A percentile compares a stretch with the other conserved stretches of the same genome.
Evolutionary conservation across 2,888 invertebrate species (phyloP).

Genomic region (Crioceris asparagi): DNA sequence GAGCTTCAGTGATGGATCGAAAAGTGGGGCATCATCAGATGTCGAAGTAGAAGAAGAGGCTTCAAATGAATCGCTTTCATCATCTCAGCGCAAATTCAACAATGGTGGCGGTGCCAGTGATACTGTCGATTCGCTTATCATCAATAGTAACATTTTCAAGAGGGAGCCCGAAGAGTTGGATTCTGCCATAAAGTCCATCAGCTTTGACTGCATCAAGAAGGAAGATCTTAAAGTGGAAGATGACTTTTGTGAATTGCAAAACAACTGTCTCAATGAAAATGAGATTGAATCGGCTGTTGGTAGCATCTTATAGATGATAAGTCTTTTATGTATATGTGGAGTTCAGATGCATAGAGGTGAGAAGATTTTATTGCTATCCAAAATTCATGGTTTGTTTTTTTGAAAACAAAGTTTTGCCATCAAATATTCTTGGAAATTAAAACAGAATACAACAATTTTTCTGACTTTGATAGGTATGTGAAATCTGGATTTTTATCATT

Average conservation of each 20-base stretch:
- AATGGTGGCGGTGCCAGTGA: slow-evolving; percentile 12
- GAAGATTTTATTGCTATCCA: too few relatives aligned
- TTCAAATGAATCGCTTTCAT: slow-evolving; percentile 14
- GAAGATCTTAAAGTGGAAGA: slow-evolving; percentile 20
- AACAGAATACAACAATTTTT: too few relatives aligned
- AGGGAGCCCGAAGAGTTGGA: slow-evolving; percentile 32
- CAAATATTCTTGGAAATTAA: too few relatives aligned
- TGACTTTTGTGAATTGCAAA: slow-evolving; percentile 27
- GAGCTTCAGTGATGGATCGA: slow-evolving; percentile 12
- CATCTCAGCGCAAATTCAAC: slow-evolving; percentile 14
- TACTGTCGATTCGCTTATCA: slow-evolving; percentile 9
- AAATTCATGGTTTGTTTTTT: too few relatives aligned
- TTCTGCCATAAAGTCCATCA: slow-evolving; percentile 35
- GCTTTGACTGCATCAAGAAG: slow-evolving; percentile 25
- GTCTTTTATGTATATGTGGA: too few relatives aligned
- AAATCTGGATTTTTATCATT: too few relatives aligned
- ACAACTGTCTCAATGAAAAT: slow-evolving; percentile 30
- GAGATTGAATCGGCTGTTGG: slow-evolving; percentile 38
- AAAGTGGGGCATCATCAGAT: slow-evolving; percentile 12
- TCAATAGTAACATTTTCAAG: slow-evolving; percentile 17
- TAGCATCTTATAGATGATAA: slow-evolving; percentile 32
- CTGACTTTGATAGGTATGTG: too few relatives aligned
- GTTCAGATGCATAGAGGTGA: too few relatives aligned
- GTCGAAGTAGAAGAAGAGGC: slow-evolving; percentile 13
- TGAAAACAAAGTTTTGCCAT: too few relatives aligned